Evolutionary conservation across 2,113 vertebrate genomes (phyloP).

Genomic region (Ascaphus truei): DNA sequence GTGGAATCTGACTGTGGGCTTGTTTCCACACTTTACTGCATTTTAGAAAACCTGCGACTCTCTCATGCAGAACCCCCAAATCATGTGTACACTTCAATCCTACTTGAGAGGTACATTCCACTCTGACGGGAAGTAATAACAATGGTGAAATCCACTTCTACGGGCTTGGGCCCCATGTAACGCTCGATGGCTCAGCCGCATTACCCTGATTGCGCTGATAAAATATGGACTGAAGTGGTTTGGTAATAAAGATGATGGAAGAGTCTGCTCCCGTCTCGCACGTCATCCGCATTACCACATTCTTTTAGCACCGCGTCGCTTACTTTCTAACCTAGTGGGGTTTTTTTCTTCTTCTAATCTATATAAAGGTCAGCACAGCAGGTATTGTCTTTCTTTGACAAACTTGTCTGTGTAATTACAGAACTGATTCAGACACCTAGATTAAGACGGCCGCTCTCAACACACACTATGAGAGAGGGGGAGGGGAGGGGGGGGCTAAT

Average conservation of each 20-base stretch:
- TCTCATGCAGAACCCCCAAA: too few species aligned
- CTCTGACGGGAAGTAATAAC: too few species aligned
- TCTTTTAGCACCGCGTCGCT: not conserved
- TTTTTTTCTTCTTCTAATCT: slow-evolving; percentile 2
- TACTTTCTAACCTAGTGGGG: not conserved
- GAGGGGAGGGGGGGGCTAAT: not conserved
- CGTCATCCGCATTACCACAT: not conserved
- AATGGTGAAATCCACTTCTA: too few species aligned
- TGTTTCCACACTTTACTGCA: too few species aligned
- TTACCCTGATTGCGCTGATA: too few species aligned
- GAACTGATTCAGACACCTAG: slow-evolving; percentile 39
- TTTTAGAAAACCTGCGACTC: too few species aligned
- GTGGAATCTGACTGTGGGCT: too few species aligned
- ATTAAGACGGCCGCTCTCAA: slow-evolving; percentile 42
- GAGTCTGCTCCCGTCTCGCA: not conserved
- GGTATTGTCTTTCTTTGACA: slow-evolving; percentile 4
- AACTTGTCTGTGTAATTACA: slow-evolving; percentile 50
- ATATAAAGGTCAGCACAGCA: not conserved
- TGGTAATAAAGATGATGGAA: not conserved
- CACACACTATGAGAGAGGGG: slow-evolving; percentile 33
- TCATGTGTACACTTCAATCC: too few species aligned
- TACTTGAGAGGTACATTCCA: too few species aligned
- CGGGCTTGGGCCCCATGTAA: too few species aligned
- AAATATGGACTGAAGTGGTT: not conserved
- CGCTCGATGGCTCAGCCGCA: too few species aligned